phyloP scores from a whole-genome alignment of 2,888 invertebrate species.

The Chalcosyrphus nemorum region DNA sequence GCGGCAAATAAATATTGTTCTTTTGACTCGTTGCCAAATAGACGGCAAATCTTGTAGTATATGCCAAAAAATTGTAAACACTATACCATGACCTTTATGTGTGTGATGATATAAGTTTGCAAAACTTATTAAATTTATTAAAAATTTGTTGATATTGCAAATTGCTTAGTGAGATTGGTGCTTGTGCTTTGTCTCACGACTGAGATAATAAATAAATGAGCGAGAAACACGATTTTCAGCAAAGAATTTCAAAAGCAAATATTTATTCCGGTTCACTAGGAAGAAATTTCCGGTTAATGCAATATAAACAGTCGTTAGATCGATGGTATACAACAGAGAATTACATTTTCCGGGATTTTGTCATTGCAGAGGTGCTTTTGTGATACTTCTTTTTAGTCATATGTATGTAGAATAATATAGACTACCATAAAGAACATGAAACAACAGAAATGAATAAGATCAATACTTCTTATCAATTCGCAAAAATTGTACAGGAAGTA shows the following conservation, averaged over 20 bases:
- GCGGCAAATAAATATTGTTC: not conserved
- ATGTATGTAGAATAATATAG: no score
- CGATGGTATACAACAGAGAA: not conserved
- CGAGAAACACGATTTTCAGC: not conserved
- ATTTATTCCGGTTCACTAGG: not conserved
- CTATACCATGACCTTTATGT: not conserved
- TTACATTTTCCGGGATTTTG: not conserved
- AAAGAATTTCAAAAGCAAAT: not conserved
- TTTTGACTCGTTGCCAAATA: conserved; percentile 3
- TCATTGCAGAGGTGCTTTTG: not conserved
- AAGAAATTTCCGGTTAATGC: not conserved
- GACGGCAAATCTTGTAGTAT: not conserved
- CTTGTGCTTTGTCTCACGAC: not conserved
- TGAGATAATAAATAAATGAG: not conserved
- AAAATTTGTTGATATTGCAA: not conserved
- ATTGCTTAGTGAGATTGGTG: not conserved
- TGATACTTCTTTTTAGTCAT: no score
- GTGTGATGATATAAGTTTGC: conserved; percentile 16
- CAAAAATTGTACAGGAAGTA: no score
- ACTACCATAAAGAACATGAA: no score
- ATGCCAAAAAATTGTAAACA: not conserved
- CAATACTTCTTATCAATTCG: not conserved
- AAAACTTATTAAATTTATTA: conserved; percentile 12
- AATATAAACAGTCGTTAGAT: not conserved
- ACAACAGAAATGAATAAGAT: no score